A percentile compares a stretch with the other conserved stretches of the same genome.
phyloP scores from a whole-genome alignment of 2,113 vertebrate species.

The Perognathus longimembris region DNA sequence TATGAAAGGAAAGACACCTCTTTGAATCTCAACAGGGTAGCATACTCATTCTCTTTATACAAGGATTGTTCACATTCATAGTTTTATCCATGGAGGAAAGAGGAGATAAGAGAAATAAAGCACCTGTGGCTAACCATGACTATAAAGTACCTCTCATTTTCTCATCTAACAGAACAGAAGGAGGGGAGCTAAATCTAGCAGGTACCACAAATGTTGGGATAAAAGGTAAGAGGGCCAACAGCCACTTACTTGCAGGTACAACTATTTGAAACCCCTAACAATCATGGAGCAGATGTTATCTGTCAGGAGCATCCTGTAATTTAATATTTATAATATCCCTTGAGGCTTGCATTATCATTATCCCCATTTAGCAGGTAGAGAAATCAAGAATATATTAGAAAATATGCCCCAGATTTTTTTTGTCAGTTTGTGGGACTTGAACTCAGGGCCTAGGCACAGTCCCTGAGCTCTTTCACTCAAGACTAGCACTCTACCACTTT shows the following conservation, averaged over 20 bases:
- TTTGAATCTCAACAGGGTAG: constrained; percentile 5
- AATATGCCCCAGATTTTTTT: background rate
- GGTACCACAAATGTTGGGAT: background rate
- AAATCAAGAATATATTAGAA: background rate
- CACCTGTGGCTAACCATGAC: background rate
- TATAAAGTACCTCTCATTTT: constrained; percentile 2
- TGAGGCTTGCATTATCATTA: background rate
- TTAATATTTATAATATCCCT: constrained; percentile 33
- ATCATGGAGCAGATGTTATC: background rate
- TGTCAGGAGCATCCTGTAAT: background rate
- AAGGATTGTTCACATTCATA: no score
- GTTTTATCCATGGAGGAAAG: background rate
- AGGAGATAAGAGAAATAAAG: constrained; percentile 3
- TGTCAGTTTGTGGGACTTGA: no score
- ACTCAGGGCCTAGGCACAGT: no score
- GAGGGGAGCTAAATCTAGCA: constrained; percentile 4
- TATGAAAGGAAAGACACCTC: constrained; percentile 6
- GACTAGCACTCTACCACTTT: no score
- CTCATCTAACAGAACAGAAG: constrained; percentile 22
- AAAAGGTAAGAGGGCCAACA: background rate
- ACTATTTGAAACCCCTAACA: no score
- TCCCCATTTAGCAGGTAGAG: background rate
- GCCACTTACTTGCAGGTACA: no score
- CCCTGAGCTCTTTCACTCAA: no score
- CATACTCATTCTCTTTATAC: no score